These are phyloP conservation scores for Formica exsecta DNA, from an alignment of 1,140 invertebrate species.

Conservation along the genomic window DNA sequence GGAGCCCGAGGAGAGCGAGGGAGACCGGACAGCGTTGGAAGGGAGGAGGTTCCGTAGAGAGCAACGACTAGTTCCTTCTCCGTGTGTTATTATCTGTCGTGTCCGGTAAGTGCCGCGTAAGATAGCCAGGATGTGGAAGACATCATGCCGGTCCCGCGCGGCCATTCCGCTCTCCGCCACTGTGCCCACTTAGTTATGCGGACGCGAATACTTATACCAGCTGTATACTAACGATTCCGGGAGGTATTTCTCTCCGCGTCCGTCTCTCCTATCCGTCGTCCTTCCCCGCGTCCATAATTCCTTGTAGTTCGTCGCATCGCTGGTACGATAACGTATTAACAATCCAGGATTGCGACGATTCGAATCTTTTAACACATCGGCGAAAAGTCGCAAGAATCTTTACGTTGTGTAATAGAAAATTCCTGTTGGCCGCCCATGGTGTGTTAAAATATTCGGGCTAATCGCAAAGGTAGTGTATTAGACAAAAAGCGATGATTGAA, in stretches of 20 bases:
- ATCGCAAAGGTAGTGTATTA: not conserved
- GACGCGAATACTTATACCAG: constrained; percentile 46
- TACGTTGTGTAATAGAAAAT: constrained; percentile 9
- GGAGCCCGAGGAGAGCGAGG: constrained; percentile 40
- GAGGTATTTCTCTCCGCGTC: constrained; percentile 39
- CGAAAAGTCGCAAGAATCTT: not conserved
- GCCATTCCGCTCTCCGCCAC: constrained; percentile 51
- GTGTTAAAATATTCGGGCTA: not conserved
- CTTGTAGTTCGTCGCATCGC: not conserved
- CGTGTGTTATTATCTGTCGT: constrained; percentile 76
- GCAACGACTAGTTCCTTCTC: constrained; percentile 75
- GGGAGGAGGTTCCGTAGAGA: constrained; percentile 43
- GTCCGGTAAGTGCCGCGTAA: constrained; percentile 71
- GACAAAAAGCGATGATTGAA: constrained; percentile 6
- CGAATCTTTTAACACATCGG: constrained; percentile 1
- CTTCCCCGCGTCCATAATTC: not conserved
- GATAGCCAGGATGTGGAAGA: constrained; percentile 67
- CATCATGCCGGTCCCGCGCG: constrained; percentile 66
- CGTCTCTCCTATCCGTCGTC: not conserved
- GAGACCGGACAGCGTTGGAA: not conserved
- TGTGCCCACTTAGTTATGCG: constrained; percentile 67
- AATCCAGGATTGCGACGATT: constrained; percentile 38
- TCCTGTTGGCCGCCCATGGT: not conserved
- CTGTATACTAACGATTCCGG: constrained; percentile 66
- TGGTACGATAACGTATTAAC: constrained; percentile 14